These are phyloP conservation scores for Sarotherodon lohbergeri DNA, from an alignment of 2,113 vertebrate genomes.

Conservation along the genomic window DNA sequence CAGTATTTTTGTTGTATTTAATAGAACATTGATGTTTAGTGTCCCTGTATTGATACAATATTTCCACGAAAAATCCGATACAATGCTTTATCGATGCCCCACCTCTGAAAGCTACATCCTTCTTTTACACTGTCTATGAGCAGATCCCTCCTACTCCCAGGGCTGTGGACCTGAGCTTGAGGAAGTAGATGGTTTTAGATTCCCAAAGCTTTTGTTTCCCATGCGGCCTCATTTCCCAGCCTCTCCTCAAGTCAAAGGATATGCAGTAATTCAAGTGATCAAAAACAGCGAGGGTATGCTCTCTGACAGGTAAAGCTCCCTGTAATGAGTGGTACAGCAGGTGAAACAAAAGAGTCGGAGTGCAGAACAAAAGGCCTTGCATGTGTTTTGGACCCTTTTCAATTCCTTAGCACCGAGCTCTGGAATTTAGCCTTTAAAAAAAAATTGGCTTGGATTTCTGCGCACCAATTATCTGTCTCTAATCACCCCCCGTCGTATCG, in stretches of 20 bases:
- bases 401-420: slow-evolving; percentile 12
- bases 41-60: not conserved
- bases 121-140: not conserved
- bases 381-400: slow-evolving; percentile 50
- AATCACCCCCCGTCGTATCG: slow-evolving; percentile 35
- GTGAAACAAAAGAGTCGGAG: slow-evolving; percentile 49
- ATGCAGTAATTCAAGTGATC: slow-evolving; percentile 28
- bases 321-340: slow-evolving; percentile 44
- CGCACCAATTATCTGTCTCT: slow-evolving; percentile 42
- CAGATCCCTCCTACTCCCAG: not conserved
- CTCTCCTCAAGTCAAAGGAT: not conserved
- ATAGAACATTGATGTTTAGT: rapidly evolving
- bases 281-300: slow-evolving; percentile 15
- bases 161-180: not conserved
- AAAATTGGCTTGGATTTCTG: slow-evolving; percentile 28
- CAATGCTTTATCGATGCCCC: not conserved
- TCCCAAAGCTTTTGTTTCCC: slow-evolving; percentile 10
- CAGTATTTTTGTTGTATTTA: not conserved
- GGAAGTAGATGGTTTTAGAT: not conserved
- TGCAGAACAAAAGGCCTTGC: slow-evolving; percentile 40
- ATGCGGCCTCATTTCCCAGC: not conserved
- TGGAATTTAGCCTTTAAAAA: slow-evolving; percentile 32
- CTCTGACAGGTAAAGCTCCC: slow-evolving; percentile 52
- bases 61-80: not conserved
- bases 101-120: not conserved